These are phyloP conservation scores for Diabrotica undecimpunctata DNA, from an alignment of 1,140 invertebrate genomes.

Conservation along the genomic window DNA sequence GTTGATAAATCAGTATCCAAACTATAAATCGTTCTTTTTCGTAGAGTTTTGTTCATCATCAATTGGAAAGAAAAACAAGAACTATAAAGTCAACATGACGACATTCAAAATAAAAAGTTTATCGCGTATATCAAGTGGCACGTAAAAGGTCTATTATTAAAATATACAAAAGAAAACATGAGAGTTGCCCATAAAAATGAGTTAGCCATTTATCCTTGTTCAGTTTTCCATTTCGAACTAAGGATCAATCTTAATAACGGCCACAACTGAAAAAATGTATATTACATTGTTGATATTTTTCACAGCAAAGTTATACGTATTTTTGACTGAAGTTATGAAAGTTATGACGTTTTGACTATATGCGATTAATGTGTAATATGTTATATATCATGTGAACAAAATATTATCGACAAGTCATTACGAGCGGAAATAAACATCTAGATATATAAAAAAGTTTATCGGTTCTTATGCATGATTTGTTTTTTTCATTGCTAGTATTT, in stretches of 20 bases:
- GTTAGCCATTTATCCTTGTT: slow-evolving; percentile 10
- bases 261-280: no score
- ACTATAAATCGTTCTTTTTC: slow-evolving; percentile 1
- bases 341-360: no score
- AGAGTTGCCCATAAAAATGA: neutral
- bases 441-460: no score
- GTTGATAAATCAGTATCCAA: neutral
- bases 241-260: slow-evolving; percentile 6
- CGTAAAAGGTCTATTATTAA: slow-evolving; percentile 10
- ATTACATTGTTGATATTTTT: no score
- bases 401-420: no score
- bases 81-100: neutral
- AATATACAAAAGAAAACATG: slow-evolving; percentile 11
- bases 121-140: slow-evolving; percentile 6
- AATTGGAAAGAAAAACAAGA: neutral
- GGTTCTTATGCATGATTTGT: no score
- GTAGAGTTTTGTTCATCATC: slow-evolving; percentile 1
- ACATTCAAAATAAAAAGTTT: slow-evolving; percentile 6
- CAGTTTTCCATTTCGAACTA: neutral
- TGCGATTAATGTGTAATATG: no score
- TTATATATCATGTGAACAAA: no score
- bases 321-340: no score
- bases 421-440: no score
- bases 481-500: no score
- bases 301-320: no score